Base-by-base conservation (phyloP, 2,113 vertebrate species). In the Malurus melanocephalus region DNA sequence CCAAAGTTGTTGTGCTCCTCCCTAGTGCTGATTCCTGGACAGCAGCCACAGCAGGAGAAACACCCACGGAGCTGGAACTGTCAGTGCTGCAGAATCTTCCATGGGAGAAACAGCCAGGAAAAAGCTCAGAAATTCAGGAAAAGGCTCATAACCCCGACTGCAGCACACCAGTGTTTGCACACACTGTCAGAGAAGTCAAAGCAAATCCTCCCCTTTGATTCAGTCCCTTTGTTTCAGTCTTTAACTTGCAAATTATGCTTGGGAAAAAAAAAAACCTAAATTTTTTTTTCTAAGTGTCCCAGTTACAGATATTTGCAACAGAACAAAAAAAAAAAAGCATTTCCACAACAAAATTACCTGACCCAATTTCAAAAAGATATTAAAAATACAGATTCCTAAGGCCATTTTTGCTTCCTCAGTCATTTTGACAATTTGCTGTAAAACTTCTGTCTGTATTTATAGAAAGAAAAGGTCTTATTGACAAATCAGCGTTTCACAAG, bases 351-450 rank as follows among this genome's bases (percentile, higher is more conserved):
- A 30, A 87, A 62, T 45, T 56, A 89, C 38, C 38, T 59, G 92
- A 95, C 83, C 90, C 46, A 66, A 48, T 94, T 94, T 87, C 66
- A 86, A 61, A 7, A 38, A 66, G 43, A 59, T 21, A 67, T 84
- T 80, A 64, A 65, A 94, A 90, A 87, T 9, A 69, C 33, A 65
- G 71, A 73, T 43, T 85, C 59, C 3, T 51, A 69, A 45, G 60
- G 55, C 7, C 26, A 30, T 56, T 85, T 83, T 33, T 56, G 52
- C 61, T 79, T 74, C 62, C 59, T 77, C 27, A 5, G 35, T 75
- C 78, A 51, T 87, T 90, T n/a, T 67, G 76, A 85, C 61, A 92
- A 69, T 6, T 26, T 6, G 33, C 77, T 69, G 30, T 28, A 26
- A 62, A 87, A 43, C 7, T 22, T 13, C 4, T 40, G 16, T 7